Conservation (phyloP, 53 echinoderm and acorn worm species). For the Echinarachnius parma region DNA sequence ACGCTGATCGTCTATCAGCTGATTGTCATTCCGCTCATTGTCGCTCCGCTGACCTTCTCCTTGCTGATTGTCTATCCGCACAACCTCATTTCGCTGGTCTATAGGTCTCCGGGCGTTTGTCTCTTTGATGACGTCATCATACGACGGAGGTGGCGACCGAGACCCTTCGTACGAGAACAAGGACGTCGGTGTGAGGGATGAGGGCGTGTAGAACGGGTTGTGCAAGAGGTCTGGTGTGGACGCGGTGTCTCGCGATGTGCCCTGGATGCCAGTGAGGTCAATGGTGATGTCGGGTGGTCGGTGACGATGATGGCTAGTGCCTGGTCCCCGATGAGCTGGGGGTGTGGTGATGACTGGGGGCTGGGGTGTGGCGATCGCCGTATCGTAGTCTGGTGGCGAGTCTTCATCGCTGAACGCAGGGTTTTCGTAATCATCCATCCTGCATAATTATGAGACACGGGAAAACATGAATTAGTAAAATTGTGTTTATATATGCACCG, state of each 20-base stretch:
- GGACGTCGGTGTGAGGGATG: background rate
- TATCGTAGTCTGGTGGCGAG: slow-evolving; percentile 22
- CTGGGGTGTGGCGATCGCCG: slow-evolving; percentile 19
- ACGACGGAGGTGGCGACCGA: slow-evolving; percentile 8
- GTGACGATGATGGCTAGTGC: too few relatives aligned
- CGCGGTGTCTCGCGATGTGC: background rate
- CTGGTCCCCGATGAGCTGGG: too few relatives aligned
- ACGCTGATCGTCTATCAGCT: too few relatives aligned
- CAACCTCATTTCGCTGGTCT: background rate
- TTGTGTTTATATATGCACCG: too few relatives aligned
- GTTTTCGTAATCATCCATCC: slow-evolving; percentile 31
- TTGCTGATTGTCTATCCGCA: too few relatives aligned
- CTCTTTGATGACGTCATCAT: slow-evolving; percentile 41
- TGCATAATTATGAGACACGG: too few relatives aligned
- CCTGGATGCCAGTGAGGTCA: background rate
- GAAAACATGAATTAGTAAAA: too few relatives aligned
- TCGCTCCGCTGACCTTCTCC: too few relatives aligned
- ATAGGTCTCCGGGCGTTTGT: background rate
- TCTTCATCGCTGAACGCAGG: slow-evolving; percentile 2
- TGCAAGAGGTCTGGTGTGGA: background rate
- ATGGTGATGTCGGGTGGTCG: slow-evolving; percentile 17
- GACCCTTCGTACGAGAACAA: background rate
- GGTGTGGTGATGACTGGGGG: background rate
- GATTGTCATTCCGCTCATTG: too few relatives aligned
- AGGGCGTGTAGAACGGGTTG: background rate